Percentiles rank a stretch among this genome's conserved stretches.
Conservation (phyloP, 2,888 invertebrate species). For the Pollenia amentaria region DNA sequence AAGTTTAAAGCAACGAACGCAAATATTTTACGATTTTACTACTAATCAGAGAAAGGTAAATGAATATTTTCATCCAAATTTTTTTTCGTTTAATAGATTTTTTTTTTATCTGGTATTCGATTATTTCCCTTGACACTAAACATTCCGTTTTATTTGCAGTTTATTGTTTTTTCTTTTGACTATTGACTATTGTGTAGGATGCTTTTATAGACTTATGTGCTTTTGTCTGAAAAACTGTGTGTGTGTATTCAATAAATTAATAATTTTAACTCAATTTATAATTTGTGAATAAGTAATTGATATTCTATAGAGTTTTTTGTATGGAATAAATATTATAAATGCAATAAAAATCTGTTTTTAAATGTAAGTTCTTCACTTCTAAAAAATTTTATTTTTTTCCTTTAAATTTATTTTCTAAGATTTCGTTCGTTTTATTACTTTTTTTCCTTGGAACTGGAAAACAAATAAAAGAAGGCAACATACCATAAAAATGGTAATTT, state of each 20-base stretch:
- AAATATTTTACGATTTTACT: neutral
- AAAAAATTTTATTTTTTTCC: neutral
- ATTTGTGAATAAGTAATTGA: neutral
- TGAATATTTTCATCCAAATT: no score
- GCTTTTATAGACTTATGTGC: conserved; percentile 4
- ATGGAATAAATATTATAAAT: no score
- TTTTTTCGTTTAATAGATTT: no score
- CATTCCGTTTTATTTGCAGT: neutral
- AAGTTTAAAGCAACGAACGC: neutral
- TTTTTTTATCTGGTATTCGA: no score
- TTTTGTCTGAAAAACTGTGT: neutral
- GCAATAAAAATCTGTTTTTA: no score
- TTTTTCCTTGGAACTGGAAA: conserved; percentile 9
- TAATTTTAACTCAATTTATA: conserved; percentile 15
- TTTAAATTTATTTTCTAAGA: neutral
- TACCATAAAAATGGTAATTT: conserved; percentile 74
- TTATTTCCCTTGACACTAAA: neutral
- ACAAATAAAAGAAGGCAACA: conserved; percentile 68
- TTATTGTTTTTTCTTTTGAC: no score
- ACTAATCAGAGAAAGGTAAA: no score
- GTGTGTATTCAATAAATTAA: neutral
- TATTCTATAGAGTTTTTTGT: no score
- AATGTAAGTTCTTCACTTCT: neutral
- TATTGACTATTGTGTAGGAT: neutral
- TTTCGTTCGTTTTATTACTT: neutral